phyloP scores from a whole-genome alignment of 2,888 invertebrate species.

The Podabrus alpinus region DNA sequence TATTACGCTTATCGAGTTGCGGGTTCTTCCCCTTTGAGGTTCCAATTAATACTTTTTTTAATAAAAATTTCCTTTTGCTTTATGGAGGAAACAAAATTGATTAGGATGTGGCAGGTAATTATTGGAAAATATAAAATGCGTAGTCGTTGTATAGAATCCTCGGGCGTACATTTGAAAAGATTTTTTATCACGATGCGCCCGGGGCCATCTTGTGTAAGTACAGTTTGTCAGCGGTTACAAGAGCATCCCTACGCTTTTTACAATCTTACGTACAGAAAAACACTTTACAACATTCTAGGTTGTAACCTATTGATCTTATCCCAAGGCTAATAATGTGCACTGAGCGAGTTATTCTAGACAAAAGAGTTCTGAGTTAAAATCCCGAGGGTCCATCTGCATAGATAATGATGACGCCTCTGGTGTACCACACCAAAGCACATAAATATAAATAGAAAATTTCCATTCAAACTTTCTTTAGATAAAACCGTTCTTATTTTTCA shows the following conservation, averaged over 20 bases:
- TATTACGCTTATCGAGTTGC: neutral
- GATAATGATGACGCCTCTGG: conserved; percentile 50
- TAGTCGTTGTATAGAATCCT: neutral
- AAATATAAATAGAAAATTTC: conserved; percentile 37
- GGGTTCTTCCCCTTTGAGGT: neutral
- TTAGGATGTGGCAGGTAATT: neutral
- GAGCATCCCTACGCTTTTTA: conserved; percentile 30
- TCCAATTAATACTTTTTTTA: too few species aligned
- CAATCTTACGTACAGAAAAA: conserved; percentile 40
- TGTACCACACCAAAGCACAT: conserved; percentile 37
- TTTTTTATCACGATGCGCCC: conserved; percentile 1
- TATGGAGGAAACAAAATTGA: neutral
- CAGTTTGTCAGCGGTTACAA: conserved; percentile 15
- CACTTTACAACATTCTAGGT: conserved; percentile 42
- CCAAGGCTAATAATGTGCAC: conserved; percentile 36
- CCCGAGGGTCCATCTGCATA: conserved; percentile 54
- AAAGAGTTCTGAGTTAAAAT: conserved; percentile 47
- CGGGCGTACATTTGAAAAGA: neutral
- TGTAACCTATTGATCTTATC: conserved; percentile 49
- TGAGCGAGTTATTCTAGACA: conserved; percentile 46
- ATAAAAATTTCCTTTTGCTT: neutral
- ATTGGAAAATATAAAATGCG: neutral
- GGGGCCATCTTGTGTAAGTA: conserved; percentile 1
- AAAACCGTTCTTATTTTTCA: neutral
- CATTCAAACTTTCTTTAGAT: conserved; percentile 15